Conservation (phyloP, 2,797 vertebrate species). For the Fistularia commersonii region DNA sequence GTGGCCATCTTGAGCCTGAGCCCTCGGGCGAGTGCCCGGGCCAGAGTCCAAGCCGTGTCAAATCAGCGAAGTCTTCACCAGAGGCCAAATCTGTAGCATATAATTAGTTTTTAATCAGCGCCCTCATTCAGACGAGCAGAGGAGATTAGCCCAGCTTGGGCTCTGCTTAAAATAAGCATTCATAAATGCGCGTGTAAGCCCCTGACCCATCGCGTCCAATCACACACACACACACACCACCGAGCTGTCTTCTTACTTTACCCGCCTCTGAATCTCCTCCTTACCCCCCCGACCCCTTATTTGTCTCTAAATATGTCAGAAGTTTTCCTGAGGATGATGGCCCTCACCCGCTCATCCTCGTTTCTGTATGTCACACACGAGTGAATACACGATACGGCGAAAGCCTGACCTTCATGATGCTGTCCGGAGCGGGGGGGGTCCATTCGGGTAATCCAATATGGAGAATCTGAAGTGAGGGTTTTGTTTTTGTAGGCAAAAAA, state of each 20-base stretch:
- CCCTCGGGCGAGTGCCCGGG: constrained; percentile 54
- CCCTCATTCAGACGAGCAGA: constrained; percentile 70
- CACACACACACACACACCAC: constrained; percentile 50
- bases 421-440: constrained; percentile 33
- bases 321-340: constrained; percentile 15
- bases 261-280: constrained; percentile 26
- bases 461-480: constrained; percentile 54
- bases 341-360: background rate
- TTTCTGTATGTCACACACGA: constrained; percentile 7
- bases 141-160: constrained; percentile 65
- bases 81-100: constrained; percentile 77
- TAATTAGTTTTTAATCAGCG: constrained; percentile 82
- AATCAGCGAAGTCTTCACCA: constrained; percentile 70
- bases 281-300: constrained; percentile 12
- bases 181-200: constrained; percentile 67
- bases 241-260: constrained; percentile 29
- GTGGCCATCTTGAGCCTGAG: constrained; percentile 44
- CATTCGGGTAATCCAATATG: constrained; percentile 61
- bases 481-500: constrained; percentile 25
- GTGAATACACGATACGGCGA: constrained; percentile 3
- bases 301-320: constrained; percentile 21
- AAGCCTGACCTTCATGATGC: constrained; percentile 39
- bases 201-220: constrained; percentile 65
- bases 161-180: constrained; percentile 74
- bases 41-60: constrained; percentile 58